Evolutionary conservation across 35 echinoderm and acorn worm genomes (phyloP).

Genomic region (Ptychodera flava): DNA sequence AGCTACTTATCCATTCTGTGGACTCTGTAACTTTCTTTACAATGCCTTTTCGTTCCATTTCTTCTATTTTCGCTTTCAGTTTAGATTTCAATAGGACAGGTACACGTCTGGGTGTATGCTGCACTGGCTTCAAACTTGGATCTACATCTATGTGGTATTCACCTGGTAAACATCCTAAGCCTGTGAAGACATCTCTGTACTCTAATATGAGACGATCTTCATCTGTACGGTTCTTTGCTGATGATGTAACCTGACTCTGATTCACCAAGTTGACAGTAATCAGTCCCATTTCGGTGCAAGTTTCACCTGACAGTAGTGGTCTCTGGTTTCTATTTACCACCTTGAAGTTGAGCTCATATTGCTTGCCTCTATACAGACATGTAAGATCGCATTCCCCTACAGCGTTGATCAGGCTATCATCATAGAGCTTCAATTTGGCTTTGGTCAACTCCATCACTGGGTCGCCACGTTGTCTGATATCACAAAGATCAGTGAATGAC

Average conservation of each 20-base stretch:
- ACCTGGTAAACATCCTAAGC: not conserved
- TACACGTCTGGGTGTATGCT: conserved; percentile 4
- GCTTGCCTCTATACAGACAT: not conserved
- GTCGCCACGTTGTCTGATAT: not conserved
- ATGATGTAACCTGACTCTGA: not conserved
- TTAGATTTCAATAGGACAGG: not conserved
- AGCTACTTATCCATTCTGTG: not conserved
- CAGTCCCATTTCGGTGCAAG: conserved; percentile 5
- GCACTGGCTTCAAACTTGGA: not conserved
- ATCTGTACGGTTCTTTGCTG: not conserved
- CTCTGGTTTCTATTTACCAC: not conserved
- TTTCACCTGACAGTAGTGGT: not conserved
- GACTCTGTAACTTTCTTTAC: not conserved
- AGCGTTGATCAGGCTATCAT: not conserved
- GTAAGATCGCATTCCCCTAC: not conserved
- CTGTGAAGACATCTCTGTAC: not conserved
- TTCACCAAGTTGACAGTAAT: not conserved
- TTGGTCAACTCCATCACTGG: not conserved
- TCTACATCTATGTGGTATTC: conserved; percentile 10
- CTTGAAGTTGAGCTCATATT: not conserved
- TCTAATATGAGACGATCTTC: not conserved
- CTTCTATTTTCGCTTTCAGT: conserved; percentile 17
- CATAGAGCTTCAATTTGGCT: not conserved
- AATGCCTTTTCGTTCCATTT: not conserved
- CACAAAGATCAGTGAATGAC: not conserved